These are phyloP conservation scores for Myiotriccus ornatus DNA, from an alignment of 2,797 vertebrate species.

Conservation along the genomic window DNA sequence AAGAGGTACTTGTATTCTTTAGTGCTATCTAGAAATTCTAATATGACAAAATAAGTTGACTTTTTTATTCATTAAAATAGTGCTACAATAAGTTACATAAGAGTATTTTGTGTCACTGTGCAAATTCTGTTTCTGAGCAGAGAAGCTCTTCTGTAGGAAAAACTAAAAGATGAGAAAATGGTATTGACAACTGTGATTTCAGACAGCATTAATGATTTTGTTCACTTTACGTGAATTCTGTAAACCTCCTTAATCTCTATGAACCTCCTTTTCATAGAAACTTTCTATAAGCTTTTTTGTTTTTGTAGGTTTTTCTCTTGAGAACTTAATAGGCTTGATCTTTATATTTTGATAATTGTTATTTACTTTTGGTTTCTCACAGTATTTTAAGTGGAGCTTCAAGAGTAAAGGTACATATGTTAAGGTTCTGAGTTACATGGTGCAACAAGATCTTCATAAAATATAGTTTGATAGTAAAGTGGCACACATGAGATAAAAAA, in stretches of 20 bases:
- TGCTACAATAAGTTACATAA: neutral
- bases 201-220: neutral
- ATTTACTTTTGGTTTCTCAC: neutral
- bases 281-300: neutral
- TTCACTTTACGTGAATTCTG: neutral
- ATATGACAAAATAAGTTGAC: neutral
- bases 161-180: neutral
- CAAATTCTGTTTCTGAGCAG: neutral
- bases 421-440: neutral
- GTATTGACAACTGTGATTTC: neutral
- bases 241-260: neutral
- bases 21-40: neutral
- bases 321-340: neutral
- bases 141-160: neutral
- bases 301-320: neutral
- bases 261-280: neutral
- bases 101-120: neutral
- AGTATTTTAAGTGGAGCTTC: neutral
- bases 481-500: fast-evolving
- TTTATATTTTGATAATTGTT: neutral
- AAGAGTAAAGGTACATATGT: neutral
- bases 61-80: neutral
- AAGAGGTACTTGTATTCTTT: neutral
- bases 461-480: neutral
- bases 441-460: neutral